Evolutionary conservation across 2,888 invertebrate genomes (phyloP).

Genomic region (Hydrotaea diabolus): DNA sequence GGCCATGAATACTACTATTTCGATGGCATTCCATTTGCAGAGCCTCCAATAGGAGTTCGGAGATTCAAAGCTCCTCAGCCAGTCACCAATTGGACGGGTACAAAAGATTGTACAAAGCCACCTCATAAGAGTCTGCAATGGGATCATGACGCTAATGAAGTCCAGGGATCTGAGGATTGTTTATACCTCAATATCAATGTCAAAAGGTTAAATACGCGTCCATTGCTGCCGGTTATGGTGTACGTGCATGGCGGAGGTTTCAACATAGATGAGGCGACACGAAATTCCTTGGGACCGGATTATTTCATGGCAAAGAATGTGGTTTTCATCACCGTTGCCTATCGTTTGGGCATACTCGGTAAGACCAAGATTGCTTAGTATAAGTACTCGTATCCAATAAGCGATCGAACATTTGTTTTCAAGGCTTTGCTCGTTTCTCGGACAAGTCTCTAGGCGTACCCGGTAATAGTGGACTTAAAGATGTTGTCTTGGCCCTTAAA

Average conservation of each 20-base stretch:
- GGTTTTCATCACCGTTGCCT: slow-evolving; percentile 79
- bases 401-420: no score
- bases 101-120: slow-evolving; percentile 69
- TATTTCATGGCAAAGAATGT: slow-evolving; percentile 79
- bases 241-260: slow-evolving; percentile 81
- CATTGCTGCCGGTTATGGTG: slow-evolving; percentile 76
- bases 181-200: slow-evolving; percentile 74
- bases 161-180: slow-evolving; percentile 76
- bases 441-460: slow-evolving; percentile 81
- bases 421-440: slow-evolving; percentile 81
- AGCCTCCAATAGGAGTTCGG: slow-evolving; percentile 72
- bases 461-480: slow-evolving; percentile 82
- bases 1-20: slow-evolving; percentile 73
- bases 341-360: slow-evolving; percentile 81
- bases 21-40: slow-evolving; percentile 75
- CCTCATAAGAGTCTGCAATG: slow-evolving; percentile 71
- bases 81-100: slow-evolving; percentile 78
- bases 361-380: slow-evolving; percentile 41
- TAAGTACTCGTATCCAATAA: no score
- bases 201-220: slow-evolving; percentile 67
- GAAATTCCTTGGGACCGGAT: slow-evolving; percentile 76
- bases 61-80: slow-evolving; percentile 77
- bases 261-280: slow-evolving; percentile 75
- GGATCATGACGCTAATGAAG: slow-evolving; percentile 68
- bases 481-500: slow-evolving; percentile 81